Base-by-base conservation (phyloP, 2,888 invertebrate species). In the Stomorhina lunata region DNA sequence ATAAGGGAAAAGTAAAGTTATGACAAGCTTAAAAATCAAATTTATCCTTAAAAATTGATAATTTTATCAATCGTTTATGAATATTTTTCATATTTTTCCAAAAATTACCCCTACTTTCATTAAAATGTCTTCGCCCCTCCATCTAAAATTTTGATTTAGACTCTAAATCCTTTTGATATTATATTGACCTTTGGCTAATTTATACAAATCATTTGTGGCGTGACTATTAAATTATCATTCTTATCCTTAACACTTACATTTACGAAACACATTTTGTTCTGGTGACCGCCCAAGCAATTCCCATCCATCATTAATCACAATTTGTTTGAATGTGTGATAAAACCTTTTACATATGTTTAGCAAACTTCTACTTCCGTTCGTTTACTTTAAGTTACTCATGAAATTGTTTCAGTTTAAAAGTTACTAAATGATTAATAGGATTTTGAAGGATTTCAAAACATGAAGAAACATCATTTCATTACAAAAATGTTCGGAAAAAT, bases 241-340 rank as follows among this genome's bases (percentile, higher is more conserved):
- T 9, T 29, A 25, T 34, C 12, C 55, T 22, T 22, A 10, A 12
- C 6, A 34, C 25, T 6, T 45, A n/a, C n/a, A n/a, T n/a, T n/a
- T n/a, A n/a, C n/a, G n/a, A n/a, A n/a, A n/a, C n/a, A n/a, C n/a
- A n/a, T n/a, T n/a, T n/a, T n/a, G n/a, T n/a, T n/a, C n/a, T n/a
- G n/a, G n/a, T n/a, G n/a, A n/a, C n/a, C n/a, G n/a, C n/a, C n/a
- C n/a, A n/a, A n/a, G n/a, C n/a, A n/a, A n/a, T n/a, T n/a, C n/a
- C n/a, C n/a, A n/a, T n/a, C 27, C 48, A 73, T 75, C 83, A 85
- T 85, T 83, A 84, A 85, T 85, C 83, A 84, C 84, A 83, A 83
- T 84, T 84, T 63, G 81, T 77, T 66, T 61, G 73, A 77, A 69
- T 80, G 68, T 61, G 45, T 34, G 71, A 29, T 63, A 69, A 80